phyloP scores from a whole-genome alignment of 2,888 invertebrate species.

The Cerceris ruficornis region DNA sequence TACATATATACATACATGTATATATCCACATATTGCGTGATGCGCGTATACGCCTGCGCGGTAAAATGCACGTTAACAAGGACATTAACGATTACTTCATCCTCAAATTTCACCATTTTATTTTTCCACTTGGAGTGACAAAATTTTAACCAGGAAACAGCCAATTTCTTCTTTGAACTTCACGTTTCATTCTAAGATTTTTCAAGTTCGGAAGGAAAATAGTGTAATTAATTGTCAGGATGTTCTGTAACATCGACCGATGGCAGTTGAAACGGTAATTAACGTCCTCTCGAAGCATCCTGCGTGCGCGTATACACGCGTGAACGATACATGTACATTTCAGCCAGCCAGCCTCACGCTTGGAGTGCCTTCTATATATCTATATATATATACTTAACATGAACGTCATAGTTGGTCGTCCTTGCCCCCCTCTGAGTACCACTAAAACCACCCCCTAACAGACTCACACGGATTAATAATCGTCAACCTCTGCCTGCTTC shows the following conservation, averaged over 20 bases:
- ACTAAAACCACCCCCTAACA: conserved; percentile 75
- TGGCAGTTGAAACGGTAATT: neutral
- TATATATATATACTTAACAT: conserved; percentile 60
- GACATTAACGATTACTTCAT: neutral
- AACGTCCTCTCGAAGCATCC: neutral
- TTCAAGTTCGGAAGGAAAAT: no score
- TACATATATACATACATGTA: conserved; percentile 62
- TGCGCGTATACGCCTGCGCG: conserved; percentile 50
- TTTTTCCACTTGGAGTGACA: neutral
- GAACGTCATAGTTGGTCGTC: conserved; percentile 58
- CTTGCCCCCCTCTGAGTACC: conserved; percentile 44
- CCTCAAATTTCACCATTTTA: no score
- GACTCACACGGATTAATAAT: conserved; percentile 50
- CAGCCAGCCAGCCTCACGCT: conserved; percentile 78
- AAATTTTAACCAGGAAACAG: neutral
- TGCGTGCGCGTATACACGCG: conserved; percentile 54
- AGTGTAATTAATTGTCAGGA: neutral
- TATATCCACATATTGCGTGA: conserved; percentile 62
- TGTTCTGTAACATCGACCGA: neutral
- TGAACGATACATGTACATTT: conserved; percentile 69
- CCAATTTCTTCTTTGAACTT: no score
- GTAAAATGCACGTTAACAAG: neutral
- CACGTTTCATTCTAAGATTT: no score
- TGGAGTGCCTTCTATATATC: conserved; percentile 74
- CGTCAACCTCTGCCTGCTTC: conserved; percentile 44